Evolutionary conservation across 1,140 invertebrate species (phyloP).

Genomic region (Oreohelix idahoensis): DNA sequence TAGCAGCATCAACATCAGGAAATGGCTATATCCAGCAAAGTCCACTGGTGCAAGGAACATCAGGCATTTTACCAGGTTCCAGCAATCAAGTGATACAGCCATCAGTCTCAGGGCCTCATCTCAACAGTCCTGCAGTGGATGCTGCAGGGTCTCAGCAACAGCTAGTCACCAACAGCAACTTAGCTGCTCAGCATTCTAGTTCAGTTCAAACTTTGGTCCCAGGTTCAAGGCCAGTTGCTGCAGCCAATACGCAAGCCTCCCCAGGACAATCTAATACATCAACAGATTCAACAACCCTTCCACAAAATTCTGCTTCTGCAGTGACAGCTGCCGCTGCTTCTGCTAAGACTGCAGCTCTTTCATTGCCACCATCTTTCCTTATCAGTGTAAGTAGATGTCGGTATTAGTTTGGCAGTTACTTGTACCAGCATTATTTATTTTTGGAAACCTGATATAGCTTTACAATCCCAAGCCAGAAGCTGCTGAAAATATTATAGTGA

Average conservation of each 20-base stretch:
- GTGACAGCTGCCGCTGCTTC: background rate
- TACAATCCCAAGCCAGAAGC: too few species aligned
- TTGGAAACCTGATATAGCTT: too few species aligned
- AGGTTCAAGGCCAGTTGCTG: background rate
- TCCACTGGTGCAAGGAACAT: background rate
- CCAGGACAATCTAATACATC: constrained; percentile 5
- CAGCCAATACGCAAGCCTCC: background rate
- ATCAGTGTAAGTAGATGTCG: constrained; percentile 36
- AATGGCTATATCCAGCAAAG: background rate
- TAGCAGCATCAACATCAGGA: background rate
- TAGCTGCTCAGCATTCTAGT: background rate
- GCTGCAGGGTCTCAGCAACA: constrained; percentile 11
- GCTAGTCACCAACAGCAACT: background rate
- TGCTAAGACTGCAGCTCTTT: background rate
- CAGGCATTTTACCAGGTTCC: background rate
- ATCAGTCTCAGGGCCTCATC: background rate
- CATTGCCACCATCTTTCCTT: constrained; percentile 23
- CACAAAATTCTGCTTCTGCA: background rate
- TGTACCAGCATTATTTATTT: too few species aligned
- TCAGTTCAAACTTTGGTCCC: background rate
- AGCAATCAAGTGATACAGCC: background rate
- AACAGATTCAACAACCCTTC: background rate
- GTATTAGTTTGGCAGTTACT: too few species aligned
- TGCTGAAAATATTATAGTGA: too few species aligned
- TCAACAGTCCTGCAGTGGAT: background rate